These are phyloP conservation scores for Murina feae DNA, from an alignment of 2,113 vertebrate species.

Conservation along the genomic window DNA sequence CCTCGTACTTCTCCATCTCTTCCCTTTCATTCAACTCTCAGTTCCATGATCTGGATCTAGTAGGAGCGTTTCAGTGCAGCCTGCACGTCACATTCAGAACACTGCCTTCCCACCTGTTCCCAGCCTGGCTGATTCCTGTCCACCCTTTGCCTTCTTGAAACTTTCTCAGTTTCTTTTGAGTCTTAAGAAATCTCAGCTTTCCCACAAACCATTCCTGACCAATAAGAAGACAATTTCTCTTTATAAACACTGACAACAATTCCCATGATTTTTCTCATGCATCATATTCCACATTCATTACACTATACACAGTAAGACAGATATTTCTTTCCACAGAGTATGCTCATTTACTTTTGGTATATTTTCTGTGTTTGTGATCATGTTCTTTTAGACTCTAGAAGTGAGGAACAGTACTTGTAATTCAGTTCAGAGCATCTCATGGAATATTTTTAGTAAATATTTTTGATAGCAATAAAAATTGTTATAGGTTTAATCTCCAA, in stretches of 20 bases:
- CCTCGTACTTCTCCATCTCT: neutral
- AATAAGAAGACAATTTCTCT: neutral
- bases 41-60: neutral
- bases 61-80: neutral
- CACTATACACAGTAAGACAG: neutral
- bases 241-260: neutral
- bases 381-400: neutral
- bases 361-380: neutral
- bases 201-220: neutral
- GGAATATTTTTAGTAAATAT: neutral
- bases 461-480: neutral
- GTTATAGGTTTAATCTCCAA: neutral
- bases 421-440: neutral
- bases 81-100: neutral
- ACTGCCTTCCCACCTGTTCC: neutral
- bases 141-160: neutral
- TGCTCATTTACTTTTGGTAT: neutral
- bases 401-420: neutral
- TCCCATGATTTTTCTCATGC: neutral
- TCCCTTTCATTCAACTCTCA: neutral
- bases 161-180: neutral
- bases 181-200: constrained; percentile 1
- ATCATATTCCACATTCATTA: neutral
- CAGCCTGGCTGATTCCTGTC: neutral
- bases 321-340: neutral